Evolutionary conservation across 2,797 vertebrate species (phyloP), one percentile per base, ranked within the genome.

Genomic region (Falco concolor): DNA sequence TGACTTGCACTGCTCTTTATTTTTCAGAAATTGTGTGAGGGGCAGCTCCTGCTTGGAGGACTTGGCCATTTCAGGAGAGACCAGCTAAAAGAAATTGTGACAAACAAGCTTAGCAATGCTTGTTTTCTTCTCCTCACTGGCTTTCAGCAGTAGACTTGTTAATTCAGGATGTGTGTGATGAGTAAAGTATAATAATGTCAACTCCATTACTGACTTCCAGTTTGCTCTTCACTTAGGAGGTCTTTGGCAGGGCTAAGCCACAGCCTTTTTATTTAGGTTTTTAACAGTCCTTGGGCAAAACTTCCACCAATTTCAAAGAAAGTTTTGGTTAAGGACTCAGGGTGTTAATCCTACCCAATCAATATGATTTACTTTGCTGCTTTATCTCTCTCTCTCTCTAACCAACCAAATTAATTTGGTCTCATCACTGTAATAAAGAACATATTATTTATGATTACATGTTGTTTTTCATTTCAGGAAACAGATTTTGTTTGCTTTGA

Each of bases 401-500:
- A 65, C 32, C 68, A 86, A 52, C 17, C 14, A 79, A 84, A 75
- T 44, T 32, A 21, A 44, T 93, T 81, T 47, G 22, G 40, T 87
- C 16, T 84, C 59, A 42, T 79, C 32, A 6, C 21, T 84, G 11
- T 47, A 53, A 45, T 9, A 72, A 70, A 59, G 30, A 61, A 68
- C 90, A 59, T n/a, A 68, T 1, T 70, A 28, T 73, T 90, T 75
- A 67, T 92, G 36, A 87, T 77, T 87, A n/a, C 6, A 3, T 81
- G 4, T 68, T 87, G 38, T 36, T 94, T 97, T 92, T 83, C 70
- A 83, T 97, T 98, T 75, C 93, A 99, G 99, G 99, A 99, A 98
- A 99, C 99, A 42, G 99, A 99, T 97, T 99, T 99, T 95, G 98
- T 99, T 97, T 99, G 99, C 97, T 99, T 99, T 96, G 98, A 99